Base-by-base conservation (phyloP, 2,113 vertebrate genomes). In the Lophochroa leadbeateri region DNA sequence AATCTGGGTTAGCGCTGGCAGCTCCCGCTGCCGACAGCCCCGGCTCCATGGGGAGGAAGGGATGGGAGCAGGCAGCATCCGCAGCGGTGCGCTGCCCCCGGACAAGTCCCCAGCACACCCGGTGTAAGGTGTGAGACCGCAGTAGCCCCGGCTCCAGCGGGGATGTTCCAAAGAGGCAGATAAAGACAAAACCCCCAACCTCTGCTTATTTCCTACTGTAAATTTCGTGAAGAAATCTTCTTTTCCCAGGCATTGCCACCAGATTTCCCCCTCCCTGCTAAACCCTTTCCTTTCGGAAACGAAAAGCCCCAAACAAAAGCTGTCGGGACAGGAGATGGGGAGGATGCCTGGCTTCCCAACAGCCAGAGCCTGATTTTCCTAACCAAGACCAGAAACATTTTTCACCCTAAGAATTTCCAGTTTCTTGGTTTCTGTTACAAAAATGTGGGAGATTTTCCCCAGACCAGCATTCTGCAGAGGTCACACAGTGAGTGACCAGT, bases 231-330 rank as follows among this genome's bases (percentile, higher is more conserved):
- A 65, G 67, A 91, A 89, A 71, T 82, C 17, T n/a, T 39, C 24
- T 5, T 49, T 77, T 44, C 35, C 60, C 47, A 50, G 39, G 55
- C 46, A 2, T 19, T 86, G 85, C 93, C 88, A 70, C 88, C 76
- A 81, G n/a, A 88, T 94, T 84, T 61, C 50, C 80, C 77, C 57
- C 60, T 92, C 80, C 43, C 80, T 93, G 89, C 71, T 88, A 88
- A 85, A 33, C n/a, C 83, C 74, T 95, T 95, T 89, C 79, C 37
- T 37, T 37, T 37, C 37, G 84, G 68, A 83, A 82, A 90, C 49
- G 63, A 92, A 83, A 96, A 95, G 74, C 79, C 92, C 90, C 90
- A 88, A 93, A 92, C 93, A 96, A 96, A 96, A 97, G 91, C 96
- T 95, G 94, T 97, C 88, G 92, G 92, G 87, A 89, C 92, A 96